These are phyloP conservation scores for Maccullochella peelii DNA, from an alignment of 2,113 vertebrate genomes.

Conservation along the genomic window DNA sequence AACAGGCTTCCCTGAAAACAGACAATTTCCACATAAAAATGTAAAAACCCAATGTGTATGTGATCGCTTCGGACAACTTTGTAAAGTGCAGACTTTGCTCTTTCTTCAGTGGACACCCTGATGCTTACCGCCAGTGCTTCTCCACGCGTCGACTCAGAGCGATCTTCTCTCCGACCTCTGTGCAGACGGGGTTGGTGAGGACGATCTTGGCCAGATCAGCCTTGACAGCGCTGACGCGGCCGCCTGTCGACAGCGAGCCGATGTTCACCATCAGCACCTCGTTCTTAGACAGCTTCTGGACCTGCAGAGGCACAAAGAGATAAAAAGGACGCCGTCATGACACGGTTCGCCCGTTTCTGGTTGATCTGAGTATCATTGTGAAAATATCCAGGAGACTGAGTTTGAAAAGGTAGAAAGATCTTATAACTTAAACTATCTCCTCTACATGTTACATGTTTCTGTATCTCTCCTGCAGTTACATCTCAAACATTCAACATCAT, in stretches of 20 bases:
- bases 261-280: slow-evolving; percentile 99
- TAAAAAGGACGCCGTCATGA: too few species aligned
- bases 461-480: background rate
- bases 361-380: too few species aligned
- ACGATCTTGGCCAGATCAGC: slow-evolving; percentile 98
- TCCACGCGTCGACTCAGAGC: slow-evolving; percentile 98
- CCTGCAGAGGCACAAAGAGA: slow-evolving; percentile 77
- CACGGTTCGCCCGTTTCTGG: background rate
- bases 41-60: background rate
- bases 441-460: too few species aligned
- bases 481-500: background rate
- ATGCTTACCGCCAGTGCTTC: slow-evolving; percentile 97
- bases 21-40: background rate
- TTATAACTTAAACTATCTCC: too few species aligned
- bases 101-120: background rate
- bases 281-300: slow-evolving; percentile 98
- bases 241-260: slow-evolving; percentile 96
- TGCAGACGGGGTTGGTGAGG: slow-evolving; percentile 98
- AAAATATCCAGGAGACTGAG: too few species aligned
- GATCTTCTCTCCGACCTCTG: slow-evolving; percentile 99
- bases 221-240: slow-evolving; percentile 97
- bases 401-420: too few species aligned
- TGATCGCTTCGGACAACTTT: background rate
- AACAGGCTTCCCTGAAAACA: too few species aligned
- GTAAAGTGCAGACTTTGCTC: background rate